Evolutionary conservation across 2,113 vertebrate genomes (phyloP).

Genomic region (Istiophorus platypterus): DNA sequence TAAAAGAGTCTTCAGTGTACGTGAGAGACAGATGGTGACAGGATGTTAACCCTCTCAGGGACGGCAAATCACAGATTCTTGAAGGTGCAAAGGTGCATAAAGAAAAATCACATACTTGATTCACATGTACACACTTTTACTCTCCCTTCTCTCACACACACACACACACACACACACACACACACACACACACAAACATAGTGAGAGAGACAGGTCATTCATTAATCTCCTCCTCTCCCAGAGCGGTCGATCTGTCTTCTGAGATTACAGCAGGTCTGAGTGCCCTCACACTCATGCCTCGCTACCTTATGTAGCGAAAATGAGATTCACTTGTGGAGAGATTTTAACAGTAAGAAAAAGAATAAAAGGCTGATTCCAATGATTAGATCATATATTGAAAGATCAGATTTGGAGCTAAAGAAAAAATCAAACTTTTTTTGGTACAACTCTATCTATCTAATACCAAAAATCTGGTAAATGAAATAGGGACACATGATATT

Average conservation of each 20-base stretch:
- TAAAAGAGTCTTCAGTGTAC: background rate
- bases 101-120: background rate
- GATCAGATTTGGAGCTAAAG: no score
- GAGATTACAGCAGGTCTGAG: constrained; percentile 66
- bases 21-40: background rate
- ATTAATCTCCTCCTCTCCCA: constrained; percentile 66
- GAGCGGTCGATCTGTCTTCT: constrained; percentile 15
- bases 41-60: constrained; percentile 12
- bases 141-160: background rate
- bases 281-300: constrained; percentile 51
- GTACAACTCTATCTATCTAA: no score
- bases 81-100: background rate
- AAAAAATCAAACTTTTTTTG: no score
- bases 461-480: no score
- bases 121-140: background rate
- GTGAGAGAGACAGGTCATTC: constrained; percentile 53
- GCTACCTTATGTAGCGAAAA: constrained; percentile 39
- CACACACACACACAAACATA: constrained; percentile 20
- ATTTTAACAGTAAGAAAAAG: background rate
- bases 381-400: no score
- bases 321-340: background rate
- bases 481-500: no score
- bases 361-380: no score
- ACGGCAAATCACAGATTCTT: background rate
- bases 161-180: constrained; percentile 23